Percentiles rank a stretch among this genome's conserved stretches.
Conservation (phyloP, 2,113 vertebrate genomes). For the Tursiops truncatus region DNA sequence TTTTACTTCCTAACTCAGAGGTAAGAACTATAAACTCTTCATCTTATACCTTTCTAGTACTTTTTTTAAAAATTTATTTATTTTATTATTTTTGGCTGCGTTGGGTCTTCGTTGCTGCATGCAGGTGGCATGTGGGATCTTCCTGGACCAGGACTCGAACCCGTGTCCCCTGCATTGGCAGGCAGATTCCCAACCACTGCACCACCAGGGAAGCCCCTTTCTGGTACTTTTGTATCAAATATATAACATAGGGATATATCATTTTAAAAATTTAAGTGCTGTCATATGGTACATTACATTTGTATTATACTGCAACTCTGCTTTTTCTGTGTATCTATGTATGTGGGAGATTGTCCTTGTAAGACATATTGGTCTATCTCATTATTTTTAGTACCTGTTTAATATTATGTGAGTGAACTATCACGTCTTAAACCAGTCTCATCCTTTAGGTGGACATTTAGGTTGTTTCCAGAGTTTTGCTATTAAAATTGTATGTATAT, state of each 20-base stretch:
- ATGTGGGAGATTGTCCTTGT: background rate
- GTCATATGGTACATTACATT: background rate
- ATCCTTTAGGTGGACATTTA: background rate
- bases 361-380: background rate
- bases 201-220: background rate
- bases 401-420: background rate
- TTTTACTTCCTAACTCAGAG: background rate
- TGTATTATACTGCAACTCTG: background rate
- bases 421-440: background rate
- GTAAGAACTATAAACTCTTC: background rate
- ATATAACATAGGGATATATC: background rate
- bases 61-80: background rate
- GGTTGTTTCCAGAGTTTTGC: background rate
- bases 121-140: too few relatives aligned
- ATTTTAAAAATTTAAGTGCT: background rate
- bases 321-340: background rate
- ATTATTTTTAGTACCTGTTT: background rate
- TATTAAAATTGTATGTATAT: background rate
- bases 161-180: too few relatives aligned
- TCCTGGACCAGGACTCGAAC: too few relatives aligned
- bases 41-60: background rate
- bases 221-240: background rate
- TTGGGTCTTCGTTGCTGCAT: too few relatives aligned
- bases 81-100: too few relatives aligned
- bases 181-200: too few relatives aligned